Percentiles rank a stretch among this genome's conserved stretches.
phyloP scores from a whole-genome alignment of 2,888 invertebrate genomes.

The Clusia tigrina region DNA sequence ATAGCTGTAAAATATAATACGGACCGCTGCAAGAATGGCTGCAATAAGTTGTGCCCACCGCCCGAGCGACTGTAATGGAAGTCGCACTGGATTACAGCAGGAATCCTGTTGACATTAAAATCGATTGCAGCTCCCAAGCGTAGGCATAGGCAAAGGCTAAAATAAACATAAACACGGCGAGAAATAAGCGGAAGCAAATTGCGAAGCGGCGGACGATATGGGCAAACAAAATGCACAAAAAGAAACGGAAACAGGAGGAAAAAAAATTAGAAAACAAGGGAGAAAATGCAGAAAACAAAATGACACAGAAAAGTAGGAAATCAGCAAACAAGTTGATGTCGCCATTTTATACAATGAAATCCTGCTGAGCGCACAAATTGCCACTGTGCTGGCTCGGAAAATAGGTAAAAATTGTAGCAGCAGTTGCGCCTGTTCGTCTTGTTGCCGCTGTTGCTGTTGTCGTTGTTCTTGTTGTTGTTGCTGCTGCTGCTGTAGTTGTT shows the following conservation, averaged over 20 bases:
- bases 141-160: neutral
- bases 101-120: conserved; percentile 27
- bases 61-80: no score
- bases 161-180: neutral
- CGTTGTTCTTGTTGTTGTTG: no score
- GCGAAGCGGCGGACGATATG: neutral
- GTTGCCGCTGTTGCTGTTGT: no score
- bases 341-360: conserved; percentile 23
- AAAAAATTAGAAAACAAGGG: neutral
- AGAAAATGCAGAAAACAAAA: neutral
- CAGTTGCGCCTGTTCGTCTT: no score
- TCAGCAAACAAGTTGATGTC: conserved; percentile 27
- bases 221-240: neutral
- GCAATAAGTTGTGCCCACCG: no score
- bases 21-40: no score
- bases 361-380: conserved; percentile 29
- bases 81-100: conserved; percentile 20
- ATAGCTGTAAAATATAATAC: no score
- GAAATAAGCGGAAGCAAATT: neutral
- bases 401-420: neutral
- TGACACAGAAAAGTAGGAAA: conserved; percentile 26
- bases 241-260: neutral
- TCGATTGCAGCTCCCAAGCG: conserved; percentile 22
- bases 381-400: conserved; percentile 2
- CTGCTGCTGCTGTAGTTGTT: no score